A percentile compares a stretch with the other conserved stretches of the same genome.
phyloP scores from a whole-genome alignment of 2,888 invertebrate genomes.

The Zelleria hepariella region DNA sequence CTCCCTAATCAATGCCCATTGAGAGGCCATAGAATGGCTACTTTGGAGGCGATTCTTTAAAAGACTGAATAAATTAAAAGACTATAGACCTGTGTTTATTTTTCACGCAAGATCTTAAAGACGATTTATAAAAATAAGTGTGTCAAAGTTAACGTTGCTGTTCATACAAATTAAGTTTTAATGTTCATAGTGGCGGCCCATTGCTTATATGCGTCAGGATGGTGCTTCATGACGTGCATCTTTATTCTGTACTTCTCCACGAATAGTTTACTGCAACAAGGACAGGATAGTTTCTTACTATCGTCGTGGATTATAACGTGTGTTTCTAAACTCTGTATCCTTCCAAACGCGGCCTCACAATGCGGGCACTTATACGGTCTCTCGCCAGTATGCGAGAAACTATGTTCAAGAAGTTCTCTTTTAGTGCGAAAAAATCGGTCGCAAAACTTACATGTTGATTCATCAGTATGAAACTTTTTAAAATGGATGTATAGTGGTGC shows the following conservation, averaged over 20 bases:
- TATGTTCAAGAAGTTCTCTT: slow-evolving; percentile 5
- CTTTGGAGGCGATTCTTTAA: too few relatives aligned
- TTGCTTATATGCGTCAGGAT: neutral
- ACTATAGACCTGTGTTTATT: too few relatives aligned
- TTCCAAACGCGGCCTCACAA: neutral
- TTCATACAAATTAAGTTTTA: neutral
- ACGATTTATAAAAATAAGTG: too few relatives aligned
- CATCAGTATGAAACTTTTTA: slow-evolving; percentile 10
- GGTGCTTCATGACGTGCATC: neutral
- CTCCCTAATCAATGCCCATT: too few relatives aligned
- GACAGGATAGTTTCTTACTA: neutral
- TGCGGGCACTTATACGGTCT: neutral
- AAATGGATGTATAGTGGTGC: slow-evolving; percentile 10
- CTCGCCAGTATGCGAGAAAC: slow-evolving; percentile 8
- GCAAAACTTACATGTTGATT: slow-evolving; percentile 13
- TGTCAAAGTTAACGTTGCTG: too few relatives aligned
- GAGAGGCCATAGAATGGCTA: too few relatives aligned
- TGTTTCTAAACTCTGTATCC: neutral
- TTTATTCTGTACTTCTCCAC: neutral
- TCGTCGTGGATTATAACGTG: slow-evolving; percentile 4
- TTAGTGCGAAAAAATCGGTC: slow-evolving; percentile 7
- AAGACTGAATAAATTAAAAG: too few relatives aligned
- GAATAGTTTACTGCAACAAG: neutral
- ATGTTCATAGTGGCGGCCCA: neutral
- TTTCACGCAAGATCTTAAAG: too few relatives aligned